phyloP scores from a whole-genome alignment of 2,797 vertebrate genomes.

The Malacoctenus gilli region DNA sequence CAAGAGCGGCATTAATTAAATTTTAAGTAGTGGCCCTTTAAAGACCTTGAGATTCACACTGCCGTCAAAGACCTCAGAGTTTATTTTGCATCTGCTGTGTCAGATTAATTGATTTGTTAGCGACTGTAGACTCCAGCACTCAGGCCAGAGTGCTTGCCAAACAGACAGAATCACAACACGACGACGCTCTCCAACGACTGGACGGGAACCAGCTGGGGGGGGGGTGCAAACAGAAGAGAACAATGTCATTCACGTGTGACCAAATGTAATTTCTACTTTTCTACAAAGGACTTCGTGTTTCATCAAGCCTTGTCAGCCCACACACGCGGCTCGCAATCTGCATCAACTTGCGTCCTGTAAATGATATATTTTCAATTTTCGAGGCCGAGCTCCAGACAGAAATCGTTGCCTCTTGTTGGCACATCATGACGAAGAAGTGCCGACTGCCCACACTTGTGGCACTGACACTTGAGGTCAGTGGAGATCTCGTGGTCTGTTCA shows the following conservation, averaged over 20 bases:
- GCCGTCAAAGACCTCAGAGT: constrained; percentile 12
- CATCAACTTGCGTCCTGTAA: neutral
- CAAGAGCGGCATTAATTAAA: too few relatives aligned
- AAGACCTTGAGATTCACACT: constrained; percentile 5
- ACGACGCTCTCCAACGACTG: neutral
- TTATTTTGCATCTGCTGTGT: neutral
- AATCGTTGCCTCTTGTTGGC: constrained; percentile 16
- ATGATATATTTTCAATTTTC: constrained; percentile 2
- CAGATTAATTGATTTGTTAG: neutral
- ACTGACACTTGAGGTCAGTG: constrained; percentile 2
- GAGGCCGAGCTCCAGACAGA: constrained; percentile 8
- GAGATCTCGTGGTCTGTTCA: constrained; percentile 10
- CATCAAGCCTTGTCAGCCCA: neutral
- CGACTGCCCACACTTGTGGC: constrained; percentile 1
- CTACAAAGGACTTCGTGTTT: too few relatives aligned
- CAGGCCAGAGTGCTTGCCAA: neutral
- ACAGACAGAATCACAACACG: constrained; percentile 1
- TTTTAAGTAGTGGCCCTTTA: too few relatives aligned
- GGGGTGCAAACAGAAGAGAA: neutral
- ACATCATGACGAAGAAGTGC: constrained; percentile 7
- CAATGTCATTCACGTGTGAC: neutral
- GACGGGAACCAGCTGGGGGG: neutral
- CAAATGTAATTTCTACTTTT: too few relatives aligned
- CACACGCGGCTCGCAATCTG: neutral
- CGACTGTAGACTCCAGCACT: neutral